These are phyloP conservation scores for Buceros bicornis DNA, from an alignment of 2,797 vertebrate species.

Conservation along the genomic window DNA sequence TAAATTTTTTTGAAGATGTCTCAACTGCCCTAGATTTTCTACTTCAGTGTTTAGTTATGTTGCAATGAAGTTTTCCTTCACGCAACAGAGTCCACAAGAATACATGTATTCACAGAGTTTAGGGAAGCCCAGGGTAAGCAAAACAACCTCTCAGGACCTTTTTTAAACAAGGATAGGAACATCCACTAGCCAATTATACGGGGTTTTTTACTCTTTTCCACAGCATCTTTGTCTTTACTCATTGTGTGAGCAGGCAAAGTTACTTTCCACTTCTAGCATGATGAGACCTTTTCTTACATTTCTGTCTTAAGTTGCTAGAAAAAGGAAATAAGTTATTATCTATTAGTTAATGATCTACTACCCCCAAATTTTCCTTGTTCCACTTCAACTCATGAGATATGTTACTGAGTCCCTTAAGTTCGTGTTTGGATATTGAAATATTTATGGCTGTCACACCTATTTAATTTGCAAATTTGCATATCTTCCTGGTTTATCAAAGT, in stretches of 20 bases:
- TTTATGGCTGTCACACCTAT: neutral
- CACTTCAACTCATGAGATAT: neutral
- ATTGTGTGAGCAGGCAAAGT: neutral
- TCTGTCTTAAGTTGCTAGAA: neutral
- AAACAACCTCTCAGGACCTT: neutral
- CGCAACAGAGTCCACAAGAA: neutral
- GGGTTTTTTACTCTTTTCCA: neutral
- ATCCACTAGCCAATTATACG: neutral
- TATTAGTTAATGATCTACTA: neutral
- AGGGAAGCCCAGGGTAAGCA: neutral
- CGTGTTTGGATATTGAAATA: neutral
- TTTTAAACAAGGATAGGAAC: neutral
- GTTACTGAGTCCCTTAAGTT: neutral
- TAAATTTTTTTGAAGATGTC: neutral
- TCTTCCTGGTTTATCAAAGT: neutral
- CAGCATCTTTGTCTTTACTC: neutral
- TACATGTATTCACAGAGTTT: neutral
- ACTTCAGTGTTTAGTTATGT: neutral
- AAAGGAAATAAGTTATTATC: neutral
- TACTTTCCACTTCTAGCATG: neutral
- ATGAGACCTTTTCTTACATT: neutral
- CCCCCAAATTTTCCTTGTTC: neutral
- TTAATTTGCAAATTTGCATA: neutral
- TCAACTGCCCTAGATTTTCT: neutral
- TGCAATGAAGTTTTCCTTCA: neutral